Conservation (phyloP, 2,888 invertebrate genomes). For the Zaprionus bogoriensis region DNA sequence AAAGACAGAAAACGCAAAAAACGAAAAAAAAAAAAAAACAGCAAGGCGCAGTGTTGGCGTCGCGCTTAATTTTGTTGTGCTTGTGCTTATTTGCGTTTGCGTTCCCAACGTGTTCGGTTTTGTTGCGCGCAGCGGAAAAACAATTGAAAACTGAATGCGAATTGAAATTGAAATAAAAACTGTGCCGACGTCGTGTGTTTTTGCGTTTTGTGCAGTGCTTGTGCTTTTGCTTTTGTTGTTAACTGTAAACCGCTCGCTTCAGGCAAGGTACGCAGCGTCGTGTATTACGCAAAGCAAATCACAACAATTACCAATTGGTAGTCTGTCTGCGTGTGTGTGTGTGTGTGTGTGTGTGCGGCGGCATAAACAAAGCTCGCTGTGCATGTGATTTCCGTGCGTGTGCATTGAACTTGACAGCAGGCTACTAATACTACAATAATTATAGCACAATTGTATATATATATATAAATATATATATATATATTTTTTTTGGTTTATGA, state of each 20-base stretch:
- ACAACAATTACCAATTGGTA: constrained; percentile 6
- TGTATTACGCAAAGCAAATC: constrained; percentile 30
- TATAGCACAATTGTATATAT: constrained; percentile 33
- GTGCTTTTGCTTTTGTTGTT: constrained; percentile 12
- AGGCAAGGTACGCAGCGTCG: constrained; percentile 23
- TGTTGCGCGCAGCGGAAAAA: constrained; percentile 17
- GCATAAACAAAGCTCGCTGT: constrained; percentile 26
- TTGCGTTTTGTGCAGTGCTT: constrained; percentile 28
- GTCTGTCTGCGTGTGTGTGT: not conserved
- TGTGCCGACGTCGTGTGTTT: constrained; percentile 36
- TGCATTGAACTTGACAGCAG: constrained; percentile 55
- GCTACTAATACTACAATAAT: constrained; percentile 23
- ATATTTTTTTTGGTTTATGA: constrained; percentile 51
- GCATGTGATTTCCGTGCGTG: constrained; percentile 42
- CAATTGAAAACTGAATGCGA: constrained; percentile 22
- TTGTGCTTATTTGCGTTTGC: constrained; percentile 55
- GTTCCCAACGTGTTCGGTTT: constrained; percentile 60
- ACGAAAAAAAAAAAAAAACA: too few relatives aligned
- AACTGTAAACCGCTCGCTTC: not conserved
- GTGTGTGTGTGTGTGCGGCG: constrained; percentile 1
- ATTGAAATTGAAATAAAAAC: constrained; percentile 26
- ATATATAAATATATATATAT: constrained; percentile 31
- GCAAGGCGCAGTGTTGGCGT: constrained; percentile 41
- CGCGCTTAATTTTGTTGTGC: too few relatives aligned
- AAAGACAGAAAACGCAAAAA: too few relatives aligned